Conservation (phyloP, 2,888 invertebrate species). For the Oxycera nigricornis region DNA sequence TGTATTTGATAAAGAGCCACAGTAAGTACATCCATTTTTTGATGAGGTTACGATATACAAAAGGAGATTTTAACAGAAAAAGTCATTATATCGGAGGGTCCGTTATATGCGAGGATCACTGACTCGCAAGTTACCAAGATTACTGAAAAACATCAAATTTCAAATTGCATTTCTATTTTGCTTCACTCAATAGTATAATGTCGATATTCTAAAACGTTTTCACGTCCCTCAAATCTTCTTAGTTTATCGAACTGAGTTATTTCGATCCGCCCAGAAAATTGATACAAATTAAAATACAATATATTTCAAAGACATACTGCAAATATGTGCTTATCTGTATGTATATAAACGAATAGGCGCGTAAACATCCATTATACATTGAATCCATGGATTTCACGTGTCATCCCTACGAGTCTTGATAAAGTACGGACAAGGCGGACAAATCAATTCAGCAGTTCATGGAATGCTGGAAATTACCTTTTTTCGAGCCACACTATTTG, state of each 20-base stretch:
- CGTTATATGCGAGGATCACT: too few relatives aligned
- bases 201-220: too few relatives aligned
- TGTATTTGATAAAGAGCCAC: too few relatives aligned
- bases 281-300: slow-evolving; percentile 21
- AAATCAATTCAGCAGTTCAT: slow-evolving; percentile 1
- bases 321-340: not conserved
- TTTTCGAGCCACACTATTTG: not conserved
- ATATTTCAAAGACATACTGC: not conserved
- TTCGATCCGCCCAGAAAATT: slow-evolving; percentile 21
- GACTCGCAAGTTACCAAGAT: too few relatives aligned
- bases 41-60: too few relatives aligned
- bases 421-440: not conserved
- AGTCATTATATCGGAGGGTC: too few relatives aligned
- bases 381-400: slow-evolving; percentile 11
- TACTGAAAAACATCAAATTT: too few relatives aligned
- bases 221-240: not conserved
- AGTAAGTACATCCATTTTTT: too few relatives aligned
- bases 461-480: not conserved
- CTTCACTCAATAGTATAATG: too few relatives aligned
- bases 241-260: not conserved
- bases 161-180: too few relatives aligned
- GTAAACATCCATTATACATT: slow-evolving; percentile 12
- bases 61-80: too few relatives aligned
- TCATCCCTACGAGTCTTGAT: not conserved
- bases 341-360: not conserved